phyloP scores from a whole-genome alignment of 53 echinoderm and acorn worm species.

The Paracentrotus lividus region DNA sequence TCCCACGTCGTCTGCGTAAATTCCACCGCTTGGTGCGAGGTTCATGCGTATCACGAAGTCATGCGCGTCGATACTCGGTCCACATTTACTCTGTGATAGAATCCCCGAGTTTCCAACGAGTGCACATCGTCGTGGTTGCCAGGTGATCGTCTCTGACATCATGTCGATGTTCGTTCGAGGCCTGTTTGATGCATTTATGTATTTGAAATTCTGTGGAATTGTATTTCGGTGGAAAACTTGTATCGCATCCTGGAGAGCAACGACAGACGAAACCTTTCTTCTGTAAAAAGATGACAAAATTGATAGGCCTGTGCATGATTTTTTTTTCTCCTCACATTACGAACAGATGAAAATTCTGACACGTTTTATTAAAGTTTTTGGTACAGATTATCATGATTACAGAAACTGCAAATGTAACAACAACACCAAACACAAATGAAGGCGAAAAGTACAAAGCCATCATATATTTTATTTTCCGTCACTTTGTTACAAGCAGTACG shows the following conservation, averaged over 20 bases:
- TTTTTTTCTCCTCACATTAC: no score
- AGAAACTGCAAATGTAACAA: no score
- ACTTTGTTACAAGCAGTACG: no score
- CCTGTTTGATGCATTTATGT: not conserved
- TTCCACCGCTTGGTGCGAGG: slow-evolving; percentile 45
- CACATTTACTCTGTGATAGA: slow-evolving; percentile 14
- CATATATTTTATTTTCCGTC: no score
- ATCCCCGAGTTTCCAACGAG: slow-evolving; percentile 66
- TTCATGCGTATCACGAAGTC: slow-evolving; percentile 67
- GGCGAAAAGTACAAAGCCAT: no score
- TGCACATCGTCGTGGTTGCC: slow-evolving; percentile 42
- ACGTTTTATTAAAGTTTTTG: not conserved
- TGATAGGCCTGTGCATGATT: no score
- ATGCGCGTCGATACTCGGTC: slow-evolving; percentile 46
- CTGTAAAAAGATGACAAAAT: not conserved
- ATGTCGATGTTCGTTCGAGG: not conserved
- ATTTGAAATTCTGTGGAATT: not conserved
- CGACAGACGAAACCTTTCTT: slow-evolving; percentile 44
- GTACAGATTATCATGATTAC: no score
- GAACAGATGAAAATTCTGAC: not conserved
- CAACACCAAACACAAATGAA: no score
- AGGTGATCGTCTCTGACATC: slow-evolving; percentile 20
- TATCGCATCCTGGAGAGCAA: slow-evolving; percentile 42
- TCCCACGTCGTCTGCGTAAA: slow-evolving; percentile 65
- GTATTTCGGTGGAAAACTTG: slow-evolving; percentile 28